These are phyloP conservation scores for Thermophis baileyi DNA, from an alignment of 2,113 vertebrate genomes.

Conservation along the genomic window DNA sequence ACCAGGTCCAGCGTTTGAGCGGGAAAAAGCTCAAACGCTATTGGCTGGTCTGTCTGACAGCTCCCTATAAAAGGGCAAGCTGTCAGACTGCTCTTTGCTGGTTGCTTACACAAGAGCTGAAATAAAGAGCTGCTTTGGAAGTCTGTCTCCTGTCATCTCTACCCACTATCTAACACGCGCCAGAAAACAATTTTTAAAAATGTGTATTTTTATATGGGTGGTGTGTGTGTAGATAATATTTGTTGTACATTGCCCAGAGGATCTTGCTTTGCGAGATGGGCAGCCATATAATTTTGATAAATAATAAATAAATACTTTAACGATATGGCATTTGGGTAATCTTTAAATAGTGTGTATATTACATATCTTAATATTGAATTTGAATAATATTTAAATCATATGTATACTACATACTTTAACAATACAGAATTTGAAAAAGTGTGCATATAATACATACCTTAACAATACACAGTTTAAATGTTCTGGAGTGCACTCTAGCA, in stretches of 20 bases:
- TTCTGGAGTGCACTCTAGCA: no score
- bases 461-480: neutral
- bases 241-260: neutral
- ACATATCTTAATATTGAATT: neutral
- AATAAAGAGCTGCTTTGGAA: no score
- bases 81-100: no score
- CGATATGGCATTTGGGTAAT: neutral
- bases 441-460: neutral
- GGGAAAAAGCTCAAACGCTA: no score
- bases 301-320: neutral
- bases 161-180: no score
- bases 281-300: neutral
- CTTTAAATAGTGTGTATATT: neutral
- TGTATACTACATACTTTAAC: neutral
- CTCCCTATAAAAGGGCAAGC: no score
- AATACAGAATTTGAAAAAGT: neutral
- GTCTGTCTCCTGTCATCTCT: no score
- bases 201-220: neutral
- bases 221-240: neutral
- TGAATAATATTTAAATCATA: neutral
- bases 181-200: neutral
- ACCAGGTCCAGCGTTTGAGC: no score
- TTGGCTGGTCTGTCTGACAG: no score
- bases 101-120: no score
- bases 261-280: neutral